Evolutionary conservation across 2,888 invertebrate genomes (phyloP).

Genomic region (Rugalucina vietnamica): DNA sequence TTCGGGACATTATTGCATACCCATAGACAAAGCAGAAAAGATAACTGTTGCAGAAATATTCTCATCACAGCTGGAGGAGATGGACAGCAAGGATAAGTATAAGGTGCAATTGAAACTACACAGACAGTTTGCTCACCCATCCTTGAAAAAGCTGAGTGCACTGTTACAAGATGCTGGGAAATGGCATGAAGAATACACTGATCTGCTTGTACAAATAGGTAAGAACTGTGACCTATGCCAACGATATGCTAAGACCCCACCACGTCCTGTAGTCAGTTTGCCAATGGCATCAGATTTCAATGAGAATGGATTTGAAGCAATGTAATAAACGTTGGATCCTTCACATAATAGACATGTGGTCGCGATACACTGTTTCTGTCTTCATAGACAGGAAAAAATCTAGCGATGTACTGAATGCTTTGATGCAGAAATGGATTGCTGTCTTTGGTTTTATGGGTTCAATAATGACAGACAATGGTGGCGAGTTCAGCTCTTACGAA

Average conservation of each 20-base stretch:
- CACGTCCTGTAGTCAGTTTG: slow-evolving; percentile 31
- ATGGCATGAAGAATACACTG: slow-evolving; percentile 21
- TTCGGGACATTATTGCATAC: slow-evolving; percentile 34
- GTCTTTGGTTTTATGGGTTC: too few relatives aligned
- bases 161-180: slow-evolving; percentile 39
- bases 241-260: slow-evolving; percentile 21
- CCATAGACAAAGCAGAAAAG: slow-evolving; percentile 23
- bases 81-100: neutral
- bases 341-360: too few relatives aligned
- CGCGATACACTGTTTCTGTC: too few relatives aligned
- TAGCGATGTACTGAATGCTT: too few relatives aligned
- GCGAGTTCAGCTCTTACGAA: too few relatives aligned
- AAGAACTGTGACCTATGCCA: slow-evolving; percentile 39
- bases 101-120: neutral
- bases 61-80: slow-evolving; percentile 1
- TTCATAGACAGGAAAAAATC: too few relatives aligned
- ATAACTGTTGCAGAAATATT: slow-evolving; percentile 17
- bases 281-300: too few relatives aligned
- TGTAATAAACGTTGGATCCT: too few relatives aligned
- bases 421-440: too few relatives aligned
- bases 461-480: too few relatives aligned
- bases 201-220: slow-evolving; percentile 8
- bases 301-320: too few relatives aligned
- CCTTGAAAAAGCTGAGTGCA: slow-evolving; percentile 21
- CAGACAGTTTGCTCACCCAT: too few relatives aligned